These are phyloP conservation scores for Cantharis flavilabris DNA, from an alignment of 2,888 invertebrate species.

Conservation along the genomic window DNA sequence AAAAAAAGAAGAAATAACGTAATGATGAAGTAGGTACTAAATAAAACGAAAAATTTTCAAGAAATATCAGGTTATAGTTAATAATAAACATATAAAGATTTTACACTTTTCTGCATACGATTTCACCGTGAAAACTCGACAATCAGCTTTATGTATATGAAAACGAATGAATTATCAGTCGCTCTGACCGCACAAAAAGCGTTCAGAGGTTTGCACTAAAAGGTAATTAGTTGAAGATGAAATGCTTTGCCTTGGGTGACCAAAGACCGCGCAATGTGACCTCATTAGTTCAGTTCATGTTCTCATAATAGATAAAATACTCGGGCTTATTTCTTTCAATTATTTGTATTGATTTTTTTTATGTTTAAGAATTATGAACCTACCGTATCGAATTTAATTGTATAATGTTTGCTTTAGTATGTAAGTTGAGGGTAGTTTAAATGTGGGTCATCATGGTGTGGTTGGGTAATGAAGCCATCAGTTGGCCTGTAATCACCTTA, in stretches of 20 bases:
- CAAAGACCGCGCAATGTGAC: constrained; percentile 25
- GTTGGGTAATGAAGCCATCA: constrained; percentile 50
- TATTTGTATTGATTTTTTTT: neutral
- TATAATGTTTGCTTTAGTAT: neutral
- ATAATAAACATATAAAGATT: constrained; percentile 20
- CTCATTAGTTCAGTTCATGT: constrained; percentile 24
- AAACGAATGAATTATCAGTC: constrained; percentile 24
- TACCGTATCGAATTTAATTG: neutral
- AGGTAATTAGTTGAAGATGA: constrained; percentile 27
- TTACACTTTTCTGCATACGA: constrained; percentile 3
- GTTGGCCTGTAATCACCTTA: constrained; percentile 48
- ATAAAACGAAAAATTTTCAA: neutral
- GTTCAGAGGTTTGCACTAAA: constrained; percentile 28
- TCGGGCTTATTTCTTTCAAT: neutral
- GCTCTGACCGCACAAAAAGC: constrained; percentile 24
- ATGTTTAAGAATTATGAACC: neutral
- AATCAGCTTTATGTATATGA: constrained; percentile 16
- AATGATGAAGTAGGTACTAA: neutral
- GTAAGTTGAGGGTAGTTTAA: constrained; percentile 18
- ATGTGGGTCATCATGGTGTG: constrained; percentile 24
- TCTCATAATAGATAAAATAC: constrained; percentile 5
- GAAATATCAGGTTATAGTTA: constrained; percentile 8
- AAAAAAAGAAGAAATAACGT: neutral
- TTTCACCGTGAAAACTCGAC: constrained; percentile 12
- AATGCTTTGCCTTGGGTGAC: constrained; percentile 25